Evolutionary conservation across 2,113 vertebrate genomes (phyloP).

Genomic region (Ictalurus punctatus): DNA sequence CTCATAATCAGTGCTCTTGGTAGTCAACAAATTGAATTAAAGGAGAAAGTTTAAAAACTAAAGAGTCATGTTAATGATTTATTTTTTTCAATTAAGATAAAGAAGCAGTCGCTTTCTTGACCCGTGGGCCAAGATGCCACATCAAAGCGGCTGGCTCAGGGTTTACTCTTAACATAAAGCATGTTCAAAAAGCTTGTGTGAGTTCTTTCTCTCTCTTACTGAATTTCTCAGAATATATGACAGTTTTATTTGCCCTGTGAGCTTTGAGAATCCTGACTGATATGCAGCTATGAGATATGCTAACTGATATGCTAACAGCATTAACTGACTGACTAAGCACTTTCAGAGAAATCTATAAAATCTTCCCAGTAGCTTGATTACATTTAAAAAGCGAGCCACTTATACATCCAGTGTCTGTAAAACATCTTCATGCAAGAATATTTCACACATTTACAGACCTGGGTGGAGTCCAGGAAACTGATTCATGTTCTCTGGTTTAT

Average conservation of each 20-base stretch:
- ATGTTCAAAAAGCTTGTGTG: conserved; percentile 37
- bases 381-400: background rate
- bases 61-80: conserved; percentile 77
- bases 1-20: conserved; percentile 9
- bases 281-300: background rate
- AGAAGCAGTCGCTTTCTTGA: conserved; percentile 68
- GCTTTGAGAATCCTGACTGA: conserved; percentile 9
- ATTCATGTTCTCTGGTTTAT: background rate
- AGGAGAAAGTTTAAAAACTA: conserved; percentile 62
- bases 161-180: conserved; percentile 60
- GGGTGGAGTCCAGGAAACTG: background rate
- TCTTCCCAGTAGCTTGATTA: background rate
- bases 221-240: background rate
- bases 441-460: background rate
- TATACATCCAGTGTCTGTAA: background rate
- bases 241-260: background rate
- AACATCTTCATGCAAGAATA: background rate
- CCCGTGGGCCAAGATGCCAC: conserved; percentile 67
- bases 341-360: background rate
- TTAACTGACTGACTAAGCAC: background rate
- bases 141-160: conserved; percentile 70
- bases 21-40: conserved; percentile 47
- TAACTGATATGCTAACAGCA: conserved; percentile 7
- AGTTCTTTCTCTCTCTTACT: background rate
- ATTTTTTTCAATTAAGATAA: conserved; percentile 80